Evolutionary conservation across 2,888 invertebrate genomes (phyloP), one percentile per base, ranked within the genome.

Genomic region (Polyommatus iphigenia): DNA sequence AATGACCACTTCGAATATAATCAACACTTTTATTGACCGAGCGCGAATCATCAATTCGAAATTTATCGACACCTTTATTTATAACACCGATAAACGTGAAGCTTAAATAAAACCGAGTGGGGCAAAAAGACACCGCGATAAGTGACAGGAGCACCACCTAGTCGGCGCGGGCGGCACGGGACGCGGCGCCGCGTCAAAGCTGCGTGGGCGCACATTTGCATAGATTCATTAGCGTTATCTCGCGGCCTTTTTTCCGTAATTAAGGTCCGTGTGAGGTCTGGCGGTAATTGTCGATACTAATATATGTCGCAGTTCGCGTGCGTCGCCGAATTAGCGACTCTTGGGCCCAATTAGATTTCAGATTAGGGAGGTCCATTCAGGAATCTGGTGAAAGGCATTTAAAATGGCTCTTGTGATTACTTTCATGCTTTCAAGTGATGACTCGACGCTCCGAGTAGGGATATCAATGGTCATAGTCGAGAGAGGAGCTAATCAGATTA

Each of bases 181-280:
- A 36, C 71, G 29, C 54, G 18, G 75, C 78, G 36, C 77, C 41
- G 24, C 82, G 46, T 10, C 82, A 83, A 83, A 82, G 84, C 81
- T 79, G 84, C 84, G 84, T 84, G 82, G 83, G 84, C 83, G 85
- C 83, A 77, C 80, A 79, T 85, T 85, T 85, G 85, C 86, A 85
- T 85, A 84, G 83, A 82, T 85, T 85, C 85, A 84, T 85, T 85
- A 85, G 72, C 59, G 73, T 78, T 77, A 77, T 71, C 71, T 78
- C 80, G 78, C 79, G 78, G 77, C 46, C 79, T 80, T 83, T 82
- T 83, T 82, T 78, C 78, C 83, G 83, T 85, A 85, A 85, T 85
- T 85, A 84, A 84, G 81, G 81, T 29, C 77, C 83, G 86, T 83
- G 86, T 87, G 86, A 87, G 86, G 86, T 87, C 86, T 18, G 29